These are phyloP conservation scores for Drosophila grimshawi DNA, from an alignment of 1,140 invertebrate species.

Conservation along the genomic window DNA sequence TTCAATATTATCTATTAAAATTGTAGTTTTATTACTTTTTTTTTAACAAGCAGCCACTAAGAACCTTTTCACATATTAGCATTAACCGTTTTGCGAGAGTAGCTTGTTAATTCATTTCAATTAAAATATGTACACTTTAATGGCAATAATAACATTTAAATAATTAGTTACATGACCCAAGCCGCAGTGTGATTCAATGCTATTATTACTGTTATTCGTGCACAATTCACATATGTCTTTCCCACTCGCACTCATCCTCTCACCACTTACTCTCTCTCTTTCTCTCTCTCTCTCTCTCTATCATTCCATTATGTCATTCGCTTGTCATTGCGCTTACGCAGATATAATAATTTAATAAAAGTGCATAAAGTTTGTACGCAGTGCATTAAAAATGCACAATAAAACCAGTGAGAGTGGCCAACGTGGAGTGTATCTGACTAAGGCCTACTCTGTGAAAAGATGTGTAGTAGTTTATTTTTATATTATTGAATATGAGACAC, in stretches of 20 bases:
- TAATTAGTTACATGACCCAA: constrained; percentile 71
- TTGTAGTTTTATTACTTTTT: background rate
- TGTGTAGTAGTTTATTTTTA: background rate
- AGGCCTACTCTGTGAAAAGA: background rate
- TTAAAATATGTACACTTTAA: constrained; percentile 68
- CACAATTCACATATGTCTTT: background rate
- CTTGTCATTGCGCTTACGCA: constrained; percentile 24
- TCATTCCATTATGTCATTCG: background rate
- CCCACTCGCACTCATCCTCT: too few species aligned
- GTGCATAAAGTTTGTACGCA: constrained; percentile 45
- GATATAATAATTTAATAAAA: constrained; percentile 62
- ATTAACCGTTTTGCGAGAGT: constrained; percentile 47
- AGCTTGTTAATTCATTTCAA: constrained; percentile 73
- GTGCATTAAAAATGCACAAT: constrained; percentile 65
- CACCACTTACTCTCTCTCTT: background rate
- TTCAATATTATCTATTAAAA: background rate
- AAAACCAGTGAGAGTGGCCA: constrained; percentile 21
- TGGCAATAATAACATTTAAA: constrained; percentile 70
- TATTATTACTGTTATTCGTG: constrained; percentile 23
- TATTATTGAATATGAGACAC: too few species aligned
- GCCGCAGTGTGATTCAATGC: constrained; percentile 20
- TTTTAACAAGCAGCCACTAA: constrained; percentile 18
- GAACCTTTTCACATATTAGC: constrained; percentile 36
- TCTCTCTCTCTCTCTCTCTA: background rate
- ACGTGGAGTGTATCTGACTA: background rate